Percentiles rank a stretch among this genome's conserved stretches.
phyloP scores from a whole-genome alignment of 1,140 invertebrate species.

The Zophobas atratus region DNA sequence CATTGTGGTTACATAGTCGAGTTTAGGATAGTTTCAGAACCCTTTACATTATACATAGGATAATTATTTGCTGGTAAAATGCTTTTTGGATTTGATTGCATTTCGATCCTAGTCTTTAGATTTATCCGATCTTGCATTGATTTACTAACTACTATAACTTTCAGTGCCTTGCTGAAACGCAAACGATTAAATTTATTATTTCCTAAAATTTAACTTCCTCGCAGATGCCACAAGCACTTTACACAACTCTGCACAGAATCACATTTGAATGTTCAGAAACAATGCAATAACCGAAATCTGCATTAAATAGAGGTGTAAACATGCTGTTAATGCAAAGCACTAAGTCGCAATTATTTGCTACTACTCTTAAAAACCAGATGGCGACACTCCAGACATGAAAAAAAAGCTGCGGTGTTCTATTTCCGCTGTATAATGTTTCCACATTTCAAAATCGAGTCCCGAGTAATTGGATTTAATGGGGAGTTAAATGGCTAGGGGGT shows the following conservation, averaged over 20 bases:
- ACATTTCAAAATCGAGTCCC: too few relatives aligned
- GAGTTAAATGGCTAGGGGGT: too few relatives aligned
- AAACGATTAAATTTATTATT: conserved; percentile 41
- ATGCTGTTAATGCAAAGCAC: too few relatives aligned
- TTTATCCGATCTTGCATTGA: conserved; percentile 8
- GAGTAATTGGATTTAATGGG: too few relatives aligned
- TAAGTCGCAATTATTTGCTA: too few relatives aligned
- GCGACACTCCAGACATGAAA: too few relatives aligned
- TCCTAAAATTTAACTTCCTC: conserved; percentile 6
- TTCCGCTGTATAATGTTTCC: too few relatives aligned
- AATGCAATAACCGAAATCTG: too few relatives aligned
- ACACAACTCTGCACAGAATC: not conserved
- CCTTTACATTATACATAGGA: conserved; percentile 35
- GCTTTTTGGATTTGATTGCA: conserved; percentile 25
- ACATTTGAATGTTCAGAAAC: not conserved
- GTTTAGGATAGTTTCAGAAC: conserved; percentile 40
- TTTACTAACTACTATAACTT: conserved; percentile 16
- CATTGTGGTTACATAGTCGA: conserved; percentile 33
- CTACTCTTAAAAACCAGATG: too few relatives aligned
- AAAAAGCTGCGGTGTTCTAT: too few relatives aligned
- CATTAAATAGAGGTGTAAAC: too few relatives aligned
- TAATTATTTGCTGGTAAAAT: conserved; percentile 40
- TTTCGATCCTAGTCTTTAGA: not conserved
- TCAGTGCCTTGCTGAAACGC: conserved; percentile 2
- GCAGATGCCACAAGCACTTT: conserved; percentile 13